A percentile compares a stretch with the other conserved stretches of the same genome.
phyloP scores from a whole-genome alignment of 64 coral and sea anemone species.

The Porites australiensis region DNA sequence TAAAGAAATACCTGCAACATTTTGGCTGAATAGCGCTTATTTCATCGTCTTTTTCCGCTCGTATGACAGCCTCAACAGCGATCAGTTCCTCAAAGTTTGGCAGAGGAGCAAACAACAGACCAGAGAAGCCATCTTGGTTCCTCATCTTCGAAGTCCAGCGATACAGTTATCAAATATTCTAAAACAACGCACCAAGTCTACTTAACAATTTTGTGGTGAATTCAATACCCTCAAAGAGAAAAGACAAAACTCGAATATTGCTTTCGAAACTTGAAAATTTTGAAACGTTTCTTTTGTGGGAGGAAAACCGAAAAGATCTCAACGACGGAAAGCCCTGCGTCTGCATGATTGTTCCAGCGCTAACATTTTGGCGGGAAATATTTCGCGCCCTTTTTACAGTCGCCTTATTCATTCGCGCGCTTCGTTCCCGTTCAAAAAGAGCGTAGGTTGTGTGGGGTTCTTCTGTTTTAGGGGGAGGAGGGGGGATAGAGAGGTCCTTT shows the following conservation, averaged over 20 bases:
- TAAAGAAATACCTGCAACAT: conserved; percentile 83
- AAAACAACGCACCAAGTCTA: not conserved
- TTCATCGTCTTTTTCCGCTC: conserved; percentile 41
- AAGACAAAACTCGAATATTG: not conserved
- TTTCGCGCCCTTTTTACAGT: conserved; percentile 21
- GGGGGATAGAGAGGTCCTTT: too few species aligned
- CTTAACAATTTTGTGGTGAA: not conserved
- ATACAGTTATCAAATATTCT: not conserved
- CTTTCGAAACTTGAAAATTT: too few species aligned
- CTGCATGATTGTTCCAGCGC: too few species aligned
- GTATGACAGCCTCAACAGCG: conserved; percentile 58
- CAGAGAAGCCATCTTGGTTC: conserved; percentile 44
- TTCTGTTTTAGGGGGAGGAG: too few species aligned
- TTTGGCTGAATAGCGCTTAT: conserved; percentile 72
- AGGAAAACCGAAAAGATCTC: too few species aligned
- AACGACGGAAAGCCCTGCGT: too few species aligned
- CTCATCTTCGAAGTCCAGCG: conserved; percentile 34
- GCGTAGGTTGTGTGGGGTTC: too few species aligned
- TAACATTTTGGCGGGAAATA: conserved; percentile 53
- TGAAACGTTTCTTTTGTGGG: too few species aligned
- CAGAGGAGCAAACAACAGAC: conserved; percentile 77
- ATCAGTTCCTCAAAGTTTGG: conserved; percentile 67
- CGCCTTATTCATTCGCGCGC: not conserved
- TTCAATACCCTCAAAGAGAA: not conserved
- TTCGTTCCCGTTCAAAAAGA: not conserved